These are phyloP conservation scores for Boulengeromyrus knoepffleri DNA, from an alignment of 2,113 vertebrate genomes.

Conservation along the genomic window DNA sequence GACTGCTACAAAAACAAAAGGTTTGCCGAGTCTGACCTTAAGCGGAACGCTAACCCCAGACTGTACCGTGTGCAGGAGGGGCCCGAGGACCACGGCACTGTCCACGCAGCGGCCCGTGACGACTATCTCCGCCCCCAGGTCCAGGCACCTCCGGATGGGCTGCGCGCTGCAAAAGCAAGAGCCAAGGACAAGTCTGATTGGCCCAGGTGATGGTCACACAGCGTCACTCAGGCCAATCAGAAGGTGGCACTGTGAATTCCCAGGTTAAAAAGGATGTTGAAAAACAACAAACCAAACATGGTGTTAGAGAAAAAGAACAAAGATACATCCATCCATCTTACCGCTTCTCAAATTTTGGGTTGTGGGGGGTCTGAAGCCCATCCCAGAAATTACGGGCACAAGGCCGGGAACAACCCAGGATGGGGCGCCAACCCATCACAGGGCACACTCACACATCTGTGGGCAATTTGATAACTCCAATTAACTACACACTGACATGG, in stretches of 20 bases:
- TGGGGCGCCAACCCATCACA: too few relatives aligned
- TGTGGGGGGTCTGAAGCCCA: too few relatives aligned
- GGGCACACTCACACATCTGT: too few relatives aligned
- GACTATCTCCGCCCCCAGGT: slow-evolving; percentile 74
- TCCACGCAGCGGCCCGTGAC: slow-evolving; percentile 76
- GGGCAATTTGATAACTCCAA: too few relatives aligned
- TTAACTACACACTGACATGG: too few relatives aligned
- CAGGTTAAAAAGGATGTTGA: neutral
- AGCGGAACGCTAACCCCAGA: neutral
- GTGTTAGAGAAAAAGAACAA: too few relatives aligned
- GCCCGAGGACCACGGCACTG: slow-evolving; percentile 73
- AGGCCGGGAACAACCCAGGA: too few relatives aligned
- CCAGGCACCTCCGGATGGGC: slow-evolving; percentile 72
- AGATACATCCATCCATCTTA: too few relatives aligned
- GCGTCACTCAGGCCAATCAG: neutral
- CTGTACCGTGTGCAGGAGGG: slow-evolving; percentile 73
- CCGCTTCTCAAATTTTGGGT: too few relatives aligned
- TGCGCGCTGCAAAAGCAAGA: slow-evolving; percentile 51
- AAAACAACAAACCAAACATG: neutral
- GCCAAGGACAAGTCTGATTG: neutral
- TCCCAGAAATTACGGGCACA: too few relatives aligned
- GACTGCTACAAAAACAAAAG: neutral
- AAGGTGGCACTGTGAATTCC: neutral
- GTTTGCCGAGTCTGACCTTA: neutral
- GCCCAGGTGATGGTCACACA: neutral